A percentile compares a stretch with the other conserved stretches of the same genome.
These are phyloP conservation scores for Diaperis boleti DNA, from an alignment of 2,888 invertebrate genomes.

Conservation along the genomic window DNA sequence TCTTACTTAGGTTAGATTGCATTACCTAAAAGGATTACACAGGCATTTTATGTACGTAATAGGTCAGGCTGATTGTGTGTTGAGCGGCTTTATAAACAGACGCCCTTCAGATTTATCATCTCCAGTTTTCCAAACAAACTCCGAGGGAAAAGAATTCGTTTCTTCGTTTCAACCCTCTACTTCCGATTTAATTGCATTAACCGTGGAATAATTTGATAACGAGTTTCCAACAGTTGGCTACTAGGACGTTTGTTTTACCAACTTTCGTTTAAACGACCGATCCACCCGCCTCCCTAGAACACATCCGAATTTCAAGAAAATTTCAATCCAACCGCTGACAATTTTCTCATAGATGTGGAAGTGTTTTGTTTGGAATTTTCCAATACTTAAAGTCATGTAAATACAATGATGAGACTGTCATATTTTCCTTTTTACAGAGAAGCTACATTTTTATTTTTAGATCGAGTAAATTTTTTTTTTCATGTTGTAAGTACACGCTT, in stretches of 20 bases:
- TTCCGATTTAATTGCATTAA: slow-evolving; percentile 59
- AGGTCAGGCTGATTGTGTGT: slow-evolving; percentile 41
- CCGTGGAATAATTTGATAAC: slow-evolving; percentile 60
- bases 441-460: too few species aligned
- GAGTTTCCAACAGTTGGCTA: slow-evolving; percentile 57
- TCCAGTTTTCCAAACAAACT: slow-evolving; percentile 7
- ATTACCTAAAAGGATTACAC: slow-evolving; percentile 55
- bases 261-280: slow-evolving; percentile 54
- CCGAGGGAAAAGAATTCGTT: slow-evolving; percentile 1
- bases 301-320: not conserved
- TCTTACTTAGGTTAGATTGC: slow-evolving; percentile 58
- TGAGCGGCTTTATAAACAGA: slow-evolving; percentile 43
- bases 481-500: too few species aligned
- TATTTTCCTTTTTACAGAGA: too few species aligned
- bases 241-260: slow-evolving; percentile 59
- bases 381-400: too few species aligned
- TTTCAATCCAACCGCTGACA: not conserved
- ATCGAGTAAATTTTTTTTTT: too few species aligned
- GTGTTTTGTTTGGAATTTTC: too few species aligned
- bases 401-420: too few species aligned
- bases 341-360: too few species aligned
- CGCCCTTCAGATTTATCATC: slow-evolving; percentile 37
- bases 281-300: not conserved
- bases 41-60: slow-evolving; percentile 41
- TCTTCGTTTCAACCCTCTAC: slow-evolving; percentile 34